A percentile compares a stretch with the other conserved stretches of the same genome.
phyloP scores from a whole-genome alignment of 2,113 vertebrate genomes.

The Peromyscus maniculatus region DNA sequence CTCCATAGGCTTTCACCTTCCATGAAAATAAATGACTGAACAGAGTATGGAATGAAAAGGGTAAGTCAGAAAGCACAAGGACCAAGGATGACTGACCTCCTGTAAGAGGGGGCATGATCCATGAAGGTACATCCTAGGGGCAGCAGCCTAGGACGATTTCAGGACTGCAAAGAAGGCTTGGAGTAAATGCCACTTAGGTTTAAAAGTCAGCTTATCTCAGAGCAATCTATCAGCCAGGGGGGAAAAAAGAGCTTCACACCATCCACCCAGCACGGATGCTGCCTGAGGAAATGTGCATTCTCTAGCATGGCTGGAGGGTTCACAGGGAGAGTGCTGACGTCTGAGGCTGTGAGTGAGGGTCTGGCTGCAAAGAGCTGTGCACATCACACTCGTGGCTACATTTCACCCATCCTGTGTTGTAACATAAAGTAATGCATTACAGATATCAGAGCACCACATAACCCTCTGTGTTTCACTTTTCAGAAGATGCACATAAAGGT shows the following conservation, averaged over 20 bases:
- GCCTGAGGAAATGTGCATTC: not conserved
- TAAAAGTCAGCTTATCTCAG: not conserved
- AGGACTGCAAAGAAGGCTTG: not conserved
- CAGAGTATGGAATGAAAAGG: not conserved
- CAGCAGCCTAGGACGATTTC: not conserved
- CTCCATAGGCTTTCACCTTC: not conserved
- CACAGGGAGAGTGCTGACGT: not conserved
- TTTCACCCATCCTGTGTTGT: not conserved
- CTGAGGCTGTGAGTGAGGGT: accelerated
- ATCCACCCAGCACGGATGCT: accelerated
- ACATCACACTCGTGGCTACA: not conserved
- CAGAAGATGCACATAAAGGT: not conserved
- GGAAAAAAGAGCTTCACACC: not conserved
- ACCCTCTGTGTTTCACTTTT: not conserved
- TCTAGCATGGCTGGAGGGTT: not conserved
- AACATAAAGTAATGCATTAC: not conserved
- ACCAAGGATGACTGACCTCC: not conserved
- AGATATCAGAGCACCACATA: not conserved
- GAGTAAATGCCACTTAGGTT: not conserved
- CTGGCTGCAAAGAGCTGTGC: not conserved
- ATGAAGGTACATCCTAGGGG: not conserved
- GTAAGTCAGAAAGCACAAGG: not conserved
- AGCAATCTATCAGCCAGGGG: not conserved
- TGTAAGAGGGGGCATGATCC: not conserved
- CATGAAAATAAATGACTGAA: not conserved